These are phyloP conservation scores for Rissa tridactyla DNA, from an alignment of 2,113 vertebrate species.

Conservation along the genomic window DNA sequence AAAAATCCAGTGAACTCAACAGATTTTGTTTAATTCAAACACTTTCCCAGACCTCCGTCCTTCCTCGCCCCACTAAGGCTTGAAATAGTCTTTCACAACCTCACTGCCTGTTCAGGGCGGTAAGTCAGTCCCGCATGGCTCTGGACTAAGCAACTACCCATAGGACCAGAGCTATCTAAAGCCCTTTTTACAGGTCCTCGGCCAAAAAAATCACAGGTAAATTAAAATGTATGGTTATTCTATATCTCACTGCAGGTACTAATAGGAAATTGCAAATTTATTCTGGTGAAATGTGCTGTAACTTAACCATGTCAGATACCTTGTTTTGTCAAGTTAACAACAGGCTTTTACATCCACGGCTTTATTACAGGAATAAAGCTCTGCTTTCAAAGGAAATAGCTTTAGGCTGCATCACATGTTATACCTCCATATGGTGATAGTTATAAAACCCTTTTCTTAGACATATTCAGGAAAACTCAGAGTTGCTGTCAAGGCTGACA, in stretches of 20 bases:
- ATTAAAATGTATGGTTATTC: neutral
- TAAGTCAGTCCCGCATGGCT: neutral
- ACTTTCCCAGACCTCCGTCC: neutral
- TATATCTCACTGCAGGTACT: neutral
- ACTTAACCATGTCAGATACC: neutral
- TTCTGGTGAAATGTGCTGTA: neutral
- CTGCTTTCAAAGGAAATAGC: slow-evolving; percentile 53
- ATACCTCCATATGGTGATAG: slow-evolving; percentile 22
- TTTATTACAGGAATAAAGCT: slow-evolving; percentile 18
- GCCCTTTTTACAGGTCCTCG: neutral
- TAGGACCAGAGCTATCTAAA: neutral
- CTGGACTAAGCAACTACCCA: neutral
- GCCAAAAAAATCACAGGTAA: neutral
- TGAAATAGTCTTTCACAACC: neutral
- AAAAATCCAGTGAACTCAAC: neutral
- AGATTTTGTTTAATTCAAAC: neutral
- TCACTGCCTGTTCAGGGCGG: neutral
- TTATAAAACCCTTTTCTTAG: slow-evolving; percentile 37
- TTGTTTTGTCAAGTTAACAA: neutral
- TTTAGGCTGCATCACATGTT: slow-evolving; percentile 19
- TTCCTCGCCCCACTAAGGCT: neutral
- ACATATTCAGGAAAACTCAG: neutral
- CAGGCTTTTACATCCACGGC: neutral
- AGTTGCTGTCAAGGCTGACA: slow-evolving; percentile 30
- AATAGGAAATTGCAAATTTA: neutral